Base-by-base conservation (phyloP, 64 coral and sea anemone genomes). In the Montipora efflorescens region DNA sequence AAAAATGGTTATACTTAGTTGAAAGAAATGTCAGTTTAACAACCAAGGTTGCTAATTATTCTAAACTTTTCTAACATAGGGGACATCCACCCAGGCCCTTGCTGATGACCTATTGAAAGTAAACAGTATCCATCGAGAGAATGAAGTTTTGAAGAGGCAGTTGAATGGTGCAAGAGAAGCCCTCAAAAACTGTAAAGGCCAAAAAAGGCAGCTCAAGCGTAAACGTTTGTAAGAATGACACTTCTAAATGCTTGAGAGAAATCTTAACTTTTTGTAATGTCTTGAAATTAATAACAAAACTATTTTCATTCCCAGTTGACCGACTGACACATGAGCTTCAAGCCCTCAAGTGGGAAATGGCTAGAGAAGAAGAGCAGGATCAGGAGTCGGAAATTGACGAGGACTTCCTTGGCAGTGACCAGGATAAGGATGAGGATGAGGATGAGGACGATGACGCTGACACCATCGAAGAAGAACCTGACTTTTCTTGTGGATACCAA, bases 391-490 rank as follows among this genome's bases (percentile, higher is more conserved):
- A 66, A 75, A 3, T 44, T 45, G 51, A 12, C 18, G 69, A 77
- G 14, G 71, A 77, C 47, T 47, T 12, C 7, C 61, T n/a, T 36
- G 90, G 15, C 43, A 81, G 76, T 52, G 57, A 93, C 5, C 51
- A 68, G 73, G 91, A 49, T 25, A 0, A 25, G 25, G 25, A 25
- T 25, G 25, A 25, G 25, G 25, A 25, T 47, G 19, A 87, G 1
- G 55, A 67, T 43, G 90, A 76, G 51, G 23, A 90, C 3, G 51
- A 59, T 23, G 80, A 92, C 46, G 36, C 36, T 50, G 82, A 83
- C 48, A 79, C 88, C 1, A 68, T 79, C 0, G 25, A 25, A 25
- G 25, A 25, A 25, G 25, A 25, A 25, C 25, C 76, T 69, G 61
- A 78, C 78, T 74, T 52, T 44, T 70, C 81, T 2, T 8, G 28